Evolutionary conservation across 2,797 vertebrate species (phyloP).

Genomic region (Myripristis jacobus): DNA sequence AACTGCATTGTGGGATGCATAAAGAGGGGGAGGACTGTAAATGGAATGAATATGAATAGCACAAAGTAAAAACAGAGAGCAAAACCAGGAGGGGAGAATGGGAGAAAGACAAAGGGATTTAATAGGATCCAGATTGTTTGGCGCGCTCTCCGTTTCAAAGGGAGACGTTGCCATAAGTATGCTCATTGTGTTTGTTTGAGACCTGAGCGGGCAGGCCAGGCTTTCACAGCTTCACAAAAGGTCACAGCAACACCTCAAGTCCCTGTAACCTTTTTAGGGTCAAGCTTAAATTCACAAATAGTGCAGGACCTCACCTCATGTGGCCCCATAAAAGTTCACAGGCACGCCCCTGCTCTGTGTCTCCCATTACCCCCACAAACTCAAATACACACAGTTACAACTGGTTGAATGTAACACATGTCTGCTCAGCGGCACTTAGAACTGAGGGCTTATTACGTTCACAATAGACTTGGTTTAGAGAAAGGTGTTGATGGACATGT

Average conservation of each 20-base stretch:
- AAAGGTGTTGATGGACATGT: neutral
- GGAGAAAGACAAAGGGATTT: conserved; percentile 74
- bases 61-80: conserved; percentile 78
- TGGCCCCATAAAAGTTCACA: conserved; percentile 64
- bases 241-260: conserved; percentile 68
- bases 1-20: conserved; percentile 78
- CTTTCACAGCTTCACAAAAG: conserved; percentile 47
- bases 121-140: conserved; percentile 77
- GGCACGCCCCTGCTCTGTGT: conserved; percentile 42
- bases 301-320: conserved; percentile 69
- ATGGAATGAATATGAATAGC: conserved; percentile 79
- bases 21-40: conserved; percentile 28
- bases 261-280: conserved; percentile 66
- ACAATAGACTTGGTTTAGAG: neutral
- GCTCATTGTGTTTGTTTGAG: conserved; percentile 52
- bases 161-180: conserved; percentile 52
- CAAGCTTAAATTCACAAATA: conserved; percentile 61
- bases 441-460: neutral
- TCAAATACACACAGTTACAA: conserved; percentile 37
- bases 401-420: conserved; percentile 6
- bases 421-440: neutral
- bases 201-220: conserved; percentile 28
- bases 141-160: conserved; percentile 70
- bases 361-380: conserved; percentile 41
- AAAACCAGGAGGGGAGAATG: conserved; percentile 59